Base-by-base conservation (phyloP, 2,888 invertebrate species). In the Druceiella hillmani region DNA sequence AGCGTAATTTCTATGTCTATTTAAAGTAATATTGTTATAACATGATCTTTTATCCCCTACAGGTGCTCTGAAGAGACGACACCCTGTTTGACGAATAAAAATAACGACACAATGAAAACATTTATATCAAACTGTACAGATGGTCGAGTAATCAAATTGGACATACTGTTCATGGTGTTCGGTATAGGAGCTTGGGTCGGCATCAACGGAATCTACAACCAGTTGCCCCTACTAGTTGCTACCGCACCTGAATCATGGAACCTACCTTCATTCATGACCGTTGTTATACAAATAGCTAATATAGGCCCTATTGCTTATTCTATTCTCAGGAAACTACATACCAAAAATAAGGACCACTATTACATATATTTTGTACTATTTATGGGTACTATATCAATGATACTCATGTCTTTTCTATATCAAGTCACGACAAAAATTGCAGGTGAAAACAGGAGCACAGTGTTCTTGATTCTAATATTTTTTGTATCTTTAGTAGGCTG, bases 101-200 rank as follows among this genome's bases (percentile, higher is more conserved):
- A n/a, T n/a, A n/a, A n/a, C n/a, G n/a, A n/a, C n/a, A n/a, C n/a
- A n/a, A n/a, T n/a, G n/a, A n/a, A n/a, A n/a, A n/a, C n/a, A n/a
- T n/a, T n/a, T n/a, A n/a, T n/a, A n/a, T n/a, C n/a, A n/a, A n/a
- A n/a, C n/a, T n/a, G n/a, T n/a, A n/a, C n/a, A n/a, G n/a, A n/a
- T n/a, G n/a, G n/a, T n/a, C n/a, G n/a, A n/a, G n/a, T n/a, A n/a
- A n/a, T n/a, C n/a, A n/a, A n/a, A n/a, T n/a, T 87, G 9, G 87
- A 88, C 61, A 55, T 80, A 43, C 64, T 89, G 40, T 81, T 87
- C 49, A 74, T 81, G 43, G 66, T 83, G 51, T 93, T 93, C 62
- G 87, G 87, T 26, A 70, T 87, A 36, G 83, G 83, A 54, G 78
- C 92, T 24, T 94, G 93, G 93, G 76, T 92, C 50, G 86, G 86